phyloP scores from a whole-genome alignment of 2,113 vertebrate genomes.

The Falco punctatus region DNA sequence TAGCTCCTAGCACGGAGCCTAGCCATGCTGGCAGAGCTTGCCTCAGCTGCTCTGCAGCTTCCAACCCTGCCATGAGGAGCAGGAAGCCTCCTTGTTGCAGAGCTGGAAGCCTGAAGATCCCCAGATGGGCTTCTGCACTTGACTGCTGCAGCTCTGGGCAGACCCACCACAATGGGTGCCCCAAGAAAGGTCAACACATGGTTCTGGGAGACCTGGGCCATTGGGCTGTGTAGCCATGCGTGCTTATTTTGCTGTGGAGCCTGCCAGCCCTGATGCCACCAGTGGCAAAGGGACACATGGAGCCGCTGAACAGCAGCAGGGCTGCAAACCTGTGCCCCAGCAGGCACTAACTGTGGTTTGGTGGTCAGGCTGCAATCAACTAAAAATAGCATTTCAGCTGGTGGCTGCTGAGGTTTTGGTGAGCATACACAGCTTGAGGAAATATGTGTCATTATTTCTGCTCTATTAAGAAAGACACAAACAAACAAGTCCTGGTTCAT shows the following conservation, averaged over 20 bases:
- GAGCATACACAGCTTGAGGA: background rate
- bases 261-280: background rate
- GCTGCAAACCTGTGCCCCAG: background rate
- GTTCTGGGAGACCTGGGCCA: background rate
- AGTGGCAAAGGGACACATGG: rapidly evolving
- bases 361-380: background rate
- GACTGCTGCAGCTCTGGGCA: background rate
- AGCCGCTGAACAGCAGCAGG: background rate
- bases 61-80: background rate
- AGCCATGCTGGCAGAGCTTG: background rate
- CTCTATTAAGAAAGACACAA: background rate
- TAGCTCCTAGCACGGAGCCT: background rate
- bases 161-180: background rate
- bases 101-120: background rate
- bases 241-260: background rate
- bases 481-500: background rate
- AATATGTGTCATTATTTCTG: background rate
- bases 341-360: background rate
- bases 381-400: background rate
- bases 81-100: background rate
- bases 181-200: background rate
- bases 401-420: background rate
- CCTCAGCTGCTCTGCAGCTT: background rate
- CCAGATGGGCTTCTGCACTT: background rate
- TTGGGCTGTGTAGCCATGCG: rapidly evolving